Base-by-base conservation (phyloP, 2,888 invertebrate species). In the Erpobdella octoculata region DNA sequence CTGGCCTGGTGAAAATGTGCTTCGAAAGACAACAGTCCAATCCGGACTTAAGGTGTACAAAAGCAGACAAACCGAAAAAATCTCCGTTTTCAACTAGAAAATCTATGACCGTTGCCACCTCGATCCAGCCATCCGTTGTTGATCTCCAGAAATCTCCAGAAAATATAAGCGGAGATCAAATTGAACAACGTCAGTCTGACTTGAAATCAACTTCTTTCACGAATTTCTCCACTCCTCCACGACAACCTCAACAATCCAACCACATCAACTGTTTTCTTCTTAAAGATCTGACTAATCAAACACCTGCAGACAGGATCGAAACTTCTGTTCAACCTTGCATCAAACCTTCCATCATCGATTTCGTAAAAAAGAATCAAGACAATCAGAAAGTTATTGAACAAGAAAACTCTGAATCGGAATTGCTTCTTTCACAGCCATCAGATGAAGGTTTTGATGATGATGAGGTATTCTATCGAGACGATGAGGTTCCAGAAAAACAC, bases 301-400 rank as follows among this genome's bases (percentile, higher is more conserved):
- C 21, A 53, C 21, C 53, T 12, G 28, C 53, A n/a, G n/a, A n/a
- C n/a, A n/a, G n/a, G n/a, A n/a, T n/a, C n/a, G n/a, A n/a, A n/a
- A n/a, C n/a, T n/a, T n/a, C n/a, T n/a, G n/a, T n/a, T 53, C 46
- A 1, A 3, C 28, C 53, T 53, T 53, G 21, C 28, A n/a, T 21
- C 53, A 53, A 53, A 53, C 53, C 53, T 53, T 53, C 53, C 53
- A 53, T 53, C 53, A 53, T 53, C 21, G 53, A 53, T 28, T 53
- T 53, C 53, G 21, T 53, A 8, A 53, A 53, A 53, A 21, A 53
- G 28, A 53, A 21, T 5, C 53, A 21, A 21, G 28, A 53, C 53
- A 46, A 46, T 46, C 53, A 25, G 8, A 53, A n/a, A n/a, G n/a
- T n/a, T n/a, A n/a, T n/a, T n/a, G n/a, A n/a, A n/a, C n/a, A n/a